A percentile compares a stretch with the other conserved stretches of the same genome.
Conservation (phyloP, 2,113 vertebrate species). For the Equus quagga region DNA sequence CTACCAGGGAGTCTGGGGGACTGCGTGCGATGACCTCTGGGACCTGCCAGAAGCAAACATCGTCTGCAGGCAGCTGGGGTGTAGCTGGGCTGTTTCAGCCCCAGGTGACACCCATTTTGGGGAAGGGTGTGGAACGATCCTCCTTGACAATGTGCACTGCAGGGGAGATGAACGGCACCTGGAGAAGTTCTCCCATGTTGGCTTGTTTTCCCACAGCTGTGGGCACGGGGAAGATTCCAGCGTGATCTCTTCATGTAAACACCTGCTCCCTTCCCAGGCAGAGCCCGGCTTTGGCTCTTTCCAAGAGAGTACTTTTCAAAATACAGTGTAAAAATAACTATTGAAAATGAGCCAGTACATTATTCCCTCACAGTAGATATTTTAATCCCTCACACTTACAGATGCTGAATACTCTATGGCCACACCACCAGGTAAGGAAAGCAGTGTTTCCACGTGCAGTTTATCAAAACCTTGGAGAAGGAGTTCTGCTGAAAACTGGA, state of each 20-base stretch:
- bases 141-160: conserved; percentile 60
- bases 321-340: background rate
- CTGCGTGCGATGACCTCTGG: conserved; percentile 81
- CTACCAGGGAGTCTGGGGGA: conserved; percentile 61
- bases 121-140: conserved; percentile 67
- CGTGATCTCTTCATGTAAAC: conserved; percentile 79
- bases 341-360: background rate
- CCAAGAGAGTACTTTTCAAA: background rate
- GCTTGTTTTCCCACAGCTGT: conserved; percentile 81
- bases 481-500: background rate
- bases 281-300: background rate
- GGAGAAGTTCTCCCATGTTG: background rate
- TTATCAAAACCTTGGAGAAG: background rate
- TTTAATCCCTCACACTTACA: background rate
- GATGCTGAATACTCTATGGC: background rate
- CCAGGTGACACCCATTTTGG: conserved; percentile 65
- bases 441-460: accelerated
- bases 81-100: conserved; percentile 70
- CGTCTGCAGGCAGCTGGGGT: conserved; percentile 81
- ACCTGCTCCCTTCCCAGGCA: background rate
- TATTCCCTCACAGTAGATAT: background rate
- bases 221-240: conserved; percentile 60
- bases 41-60: conserved; percentile 63
- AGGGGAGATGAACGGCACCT: conserved; percentile 9
- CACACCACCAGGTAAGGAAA: conserved; percentile 14